Conservation (phyloP, 2,113 vertebrate species). For the Campylomormyrus tamandua region DNA sequence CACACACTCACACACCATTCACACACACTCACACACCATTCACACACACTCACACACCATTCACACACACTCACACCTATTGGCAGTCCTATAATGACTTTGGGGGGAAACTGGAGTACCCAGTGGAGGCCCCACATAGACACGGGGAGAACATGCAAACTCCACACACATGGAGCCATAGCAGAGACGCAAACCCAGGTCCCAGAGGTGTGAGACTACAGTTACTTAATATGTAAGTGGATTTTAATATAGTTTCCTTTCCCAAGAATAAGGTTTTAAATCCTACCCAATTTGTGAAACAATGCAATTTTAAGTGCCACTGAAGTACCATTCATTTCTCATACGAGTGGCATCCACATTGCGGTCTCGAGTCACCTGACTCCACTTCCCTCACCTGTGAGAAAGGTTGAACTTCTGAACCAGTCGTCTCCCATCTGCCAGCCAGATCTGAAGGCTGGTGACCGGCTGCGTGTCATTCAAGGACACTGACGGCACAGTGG, state of each 20-base stretch:
- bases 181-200: not conserved
- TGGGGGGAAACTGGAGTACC: not conserved
- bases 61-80: not conserved
- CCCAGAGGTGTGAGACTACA: not conserved
- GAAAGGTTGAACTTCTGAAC: slow-evolving; percentile 89
- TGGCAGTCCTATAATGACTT: not conserved
- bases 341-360: not conserved
- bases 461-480: slow-evolving; percentile 75
- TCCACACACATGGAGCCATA: not conserved
- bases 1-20: not conserved
- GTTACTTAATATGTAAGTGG: not conserved
- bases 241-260: not conserved
- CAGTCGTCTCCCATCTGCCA: slow-evolving; percentile 84
- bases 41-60: not conserved
- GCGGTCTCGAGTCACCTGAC: not conserved
- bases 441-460: slow-evolving; percentile 89
- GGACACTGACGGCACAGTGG: slow-evolving; percentile 68
- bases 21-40: too few relatives aligned
- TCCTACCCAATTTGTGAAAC: not conserved
- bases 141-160: not conserved
- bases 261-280: not conserved
- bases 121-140: not conserved
- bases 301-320: not conserved
- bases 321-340: not conserved
- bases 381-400: slow-evolving; percentile 68